Percentiles rank a stretch among this genome's conserved stretches.
phyloP scores from a whole-genome alignment of 2,113 vertebrate species.

The Pygoscelis adeliae region DNA sequence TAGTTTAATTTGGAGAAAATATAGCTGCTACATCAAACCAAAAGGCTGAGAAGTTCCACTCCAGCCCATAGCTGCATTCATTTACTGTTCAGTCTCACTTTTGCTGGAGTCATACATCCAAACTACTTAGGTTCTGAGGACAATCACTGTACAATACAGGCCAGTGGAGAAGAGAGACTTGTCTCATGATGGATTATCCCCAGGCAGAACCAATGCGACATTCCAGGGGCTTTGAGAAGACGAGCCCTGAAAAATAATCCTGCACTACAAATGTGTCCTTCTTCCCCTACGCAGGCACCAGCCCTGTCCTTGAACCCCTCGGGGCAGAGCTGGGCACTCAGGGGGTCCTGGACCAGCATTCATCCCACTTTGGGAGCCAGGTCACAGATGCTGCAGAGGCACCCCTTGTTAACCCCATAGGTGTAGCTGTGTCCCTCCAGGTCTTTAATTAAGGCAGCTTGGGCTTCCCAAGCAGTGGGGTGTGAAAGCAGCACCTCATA shows the following conservation, averaged over 20 bases:
- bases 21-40: background rate
- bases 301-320: background rate
- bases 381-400: background rate
- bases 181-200: background rate
- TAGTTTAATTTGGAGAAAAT: background rate
- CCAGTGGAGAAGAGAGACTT: background rate
- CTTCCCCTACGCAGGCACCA: background rate
- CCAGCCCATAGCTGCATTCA: background rate
- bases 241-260: background rate
- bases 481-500: background rate
- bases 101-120: background rate
- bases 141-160: background rate
- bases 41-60: background rate
- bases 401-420: background rate
- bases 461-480: background rate
- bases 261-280: background rate
- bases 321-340: background rate
- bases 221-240: background rate
- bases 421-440: background rate
- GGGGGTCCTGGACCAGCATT: background rate
- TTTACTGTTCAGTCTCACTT: background rate
- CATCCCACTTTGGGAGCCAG: background rate
- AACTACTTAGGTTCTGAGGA: background rate
- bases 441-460: background rate
- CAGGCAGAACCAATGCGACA: rapidly evolving